A percentile compares a stretch with the other conserved stretches of the same genome.
Evolutionary conservation across 2,888 invertebrate genomes (phyloP).

Genomic region (Nymphalis c-album): DNA sequence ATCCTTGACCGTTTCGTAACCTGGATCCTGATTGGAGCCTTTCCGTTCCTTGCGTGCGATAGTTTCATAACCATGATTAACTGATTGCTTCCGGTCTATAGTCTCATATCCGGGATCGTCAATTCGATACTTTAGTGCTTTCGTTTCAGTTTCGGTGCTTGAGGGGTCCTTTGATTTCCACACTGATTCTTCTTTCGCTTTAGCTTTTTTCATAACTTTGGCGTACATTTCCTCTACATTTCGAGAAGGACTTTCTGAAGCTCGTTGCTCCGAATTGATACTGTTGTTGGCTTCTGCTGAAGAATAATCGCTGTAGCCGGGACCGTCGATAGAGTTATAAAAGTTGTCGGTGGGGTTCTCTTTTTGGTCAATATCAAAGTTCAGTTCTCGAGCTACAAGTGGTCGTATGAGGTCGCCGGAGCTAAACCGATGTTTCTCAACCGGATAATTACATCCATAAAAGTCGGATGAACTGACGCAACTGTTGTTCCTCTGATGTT

Average conservation of each 20-base stretch:
- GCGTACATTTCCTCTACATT: slow-evolving; percentile 95
- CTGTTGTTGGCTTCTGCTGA: slow-evolving; percentile 61
- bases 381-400: slow-evolving; percentile 71
- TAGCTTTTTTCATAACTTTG: slow-evolving; percentile 89
- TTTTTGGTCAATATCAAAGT: slow-evolving; percentile 69
- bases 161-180: slow-evolving; percentile 60
- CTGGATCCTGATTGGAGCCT: slow-evolving; percentile 81
- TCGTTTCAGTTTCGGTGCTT: slow-evolving; percentile 47
- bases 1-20: slow-evolving; percentile 83
- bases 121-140: slow-evolving; percentile 58
- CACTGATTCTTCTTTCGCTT: slow-evolving; percentile 66
- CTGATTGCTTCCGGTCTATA: slow-evolving; percentile 70
- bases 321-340: slow-evolving; percentile 71
- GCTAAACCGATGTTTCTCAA: slow-evolving; percentile 76
- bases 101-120: slow-evolving; percentile 79
- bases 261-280: slow-evolving; percentile 63
- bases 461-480: slow-evolving; percentile 79
- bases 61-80: slow-evolving; percentile 83
- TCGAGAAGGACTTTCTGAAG: slow-evolving; percentile 81
- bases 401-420: slow-evolving; percentile 76
- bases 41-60: slow-evolving; percentile 71
- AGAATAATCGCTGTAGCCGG: slow-evolving; percentile 61
- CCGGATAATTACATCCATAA: slow-evolving; percentile 79
- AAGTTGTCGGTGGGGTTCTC: slow-evolving; percentile 60
- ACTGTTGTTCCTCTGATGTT: slow-evolving; percentile 78